Evolutionary conservation across 2,888 invertebrate genomes (phyloP), one percentile per base, ranked within the genome.

Genomic region (Empis livida): DNA sequence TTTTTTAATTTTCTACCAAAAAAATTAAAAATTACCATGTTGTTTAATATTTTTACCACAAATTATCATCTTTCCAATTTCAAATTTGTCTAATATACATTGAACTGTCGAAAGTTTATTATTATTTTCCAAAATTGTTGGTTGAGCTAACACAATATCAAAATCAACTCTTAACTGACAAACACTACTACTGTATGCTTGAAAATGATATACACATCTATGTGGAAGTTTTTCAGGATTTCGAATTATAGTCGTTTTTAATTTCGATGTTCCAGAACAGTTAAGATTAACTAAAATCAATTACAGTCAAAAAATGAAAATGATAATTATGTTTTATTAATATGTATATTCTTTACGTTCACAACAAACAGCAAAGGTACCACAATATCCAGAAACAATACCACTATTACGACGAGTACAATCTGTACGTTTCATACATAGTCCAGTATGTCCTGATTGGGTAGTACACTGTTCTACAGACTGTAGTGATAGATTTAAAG

Each of bases 41-140:
- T 81, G 80, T 11, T 75, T 76, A 39, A 69, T 73, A 54, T 80
- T 81, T 54, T 75, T 73, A 4, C 81, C 81, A 49, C 81, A 81
- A 2, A 80, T 59, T 1, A 51, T 59, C 23, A 62, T 56, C 9
- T 51, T 51, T 6, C 58, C 62, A 1, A 63, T 60, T 41, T 58
- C 54, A 17, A 68, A 58, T 32, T 55, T 55, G 45, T 68, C 68
- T 44, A 37, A n/a, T 1, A 39, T 23, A 45, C 53, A 53, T 32
- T 10, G 31, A 43, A 44, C 44, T n/a, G 30, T 43, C 5, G 44
- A 20, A 5, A 46, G 44, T 44, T 62, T 63, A 27, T 59, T 59
- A 1, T 56, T 0, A 41, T 45, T 11, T 45, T 48, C 1, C 60
- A 65, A 49, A 60, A 62, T 14, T 49, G 56, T 51, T 64, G 43